Conservation (phyloP, 2,797 vertebrate genomes). For the Myiotriccus ornatus region DNA sequence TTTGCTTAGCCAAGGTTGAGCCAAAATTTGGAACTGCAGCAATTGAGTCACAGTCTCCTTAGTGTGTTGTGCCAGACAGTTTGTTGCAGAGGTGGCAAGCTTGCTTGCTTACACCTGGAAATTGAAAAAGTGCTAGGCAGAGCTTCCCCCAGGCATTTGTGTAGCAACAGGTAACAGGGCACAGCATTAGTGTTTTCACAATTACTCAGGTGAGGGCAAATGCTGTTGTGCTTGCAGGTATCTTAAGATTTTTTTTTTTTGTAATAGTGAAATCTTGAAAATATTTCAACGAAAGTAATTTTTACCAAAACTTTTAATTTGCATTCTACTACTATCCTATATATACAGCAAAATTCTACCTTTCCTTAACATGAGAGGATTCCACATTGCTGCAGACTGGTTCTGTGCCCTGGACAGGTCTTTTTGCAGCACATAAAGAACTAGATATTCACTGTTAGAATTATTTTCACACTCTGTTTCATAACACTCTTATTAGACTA, state of each 20-base stretch:
- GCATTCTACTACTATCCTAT: not conserved
- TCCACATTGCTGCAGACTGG: not conserved
- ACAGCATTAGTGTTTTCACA: accelerated
- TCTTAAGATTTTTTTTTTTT: accelerated
- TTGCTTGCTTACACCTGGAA: not conserved
- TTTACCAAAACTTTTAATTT: not conserved
- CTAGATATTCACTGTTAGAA: not conserved
- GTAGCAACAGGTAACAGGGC: accelerated
- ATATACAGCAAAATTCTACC: not conserved
- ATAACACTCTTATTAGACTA: not conserved
- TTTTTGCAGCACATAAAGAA: not conserved
- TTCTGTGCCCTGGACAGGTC: not conserved
- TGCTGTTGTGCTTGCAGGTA: not conserved
- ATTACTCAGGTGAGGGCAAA: not conserved
- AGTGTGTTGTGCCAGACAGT: not conserved
- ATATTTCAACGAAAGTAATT: not conserved
- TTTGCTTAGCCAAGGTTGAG: not conserved
- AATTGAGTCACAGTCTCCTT: not conserved
- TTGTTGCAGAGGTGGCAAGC: not conserved
- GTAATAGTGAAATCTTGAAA: not conserved
- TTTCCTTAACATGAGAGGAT: accelerated
- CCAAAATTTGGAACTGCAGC: not conserved
- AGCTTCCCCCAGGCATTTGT: not conserved
- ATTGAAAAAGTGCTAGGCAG: not conserved
- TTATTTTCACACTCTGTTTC: not conserved